Conservation (phyloP, 2,888 invertebrate species). For the Agrotis ipsilon region DNA sequence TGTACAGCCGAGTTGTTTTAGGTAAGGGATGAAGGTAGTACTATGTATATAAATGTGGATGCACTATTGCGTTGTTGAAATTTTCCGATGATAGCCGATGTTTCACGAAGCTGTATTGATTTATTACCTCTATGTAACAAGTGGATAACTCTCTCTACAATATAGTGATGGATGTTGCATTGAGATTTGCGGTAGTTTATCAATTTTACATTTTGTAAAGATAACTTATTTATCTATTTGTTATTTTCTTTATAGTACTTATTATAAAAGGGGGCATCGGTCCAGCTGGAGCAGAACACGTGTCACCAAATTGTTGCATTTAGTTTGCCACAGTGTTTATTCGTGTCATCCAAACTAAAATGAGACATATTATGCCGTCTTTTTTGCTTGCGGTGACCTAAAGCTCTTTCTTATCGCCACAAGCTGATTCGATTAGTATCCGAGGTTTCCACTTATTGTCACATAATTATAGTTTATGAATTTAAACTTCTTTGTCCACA, state of each 20-base stretch:
- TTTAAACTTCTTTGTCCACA: conserved; percentile 67
- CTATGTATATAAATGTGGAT: conserved; percentile 5
- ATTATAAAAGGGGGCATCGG: no score
- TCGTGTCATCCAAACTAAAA: not conserved
- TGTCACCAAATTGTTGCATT: not conserved
- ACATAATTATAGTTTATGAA: not conserved
- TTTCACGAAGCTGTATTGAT: conserved; percentile 32
- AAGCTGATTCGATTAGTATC: no score
- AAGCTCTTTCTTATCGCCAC: not conserved
- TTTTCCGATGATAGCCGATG: conserved; percentile 29
- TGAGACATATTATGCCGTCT: not conserved
- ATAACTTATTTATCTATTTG: not conserved
- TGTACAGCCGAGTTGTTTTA: not conserved
- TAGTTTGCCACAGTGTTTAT: not conserved
- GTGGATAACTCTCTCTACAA: not conserved
- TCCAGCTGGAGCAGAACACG: not conserved
- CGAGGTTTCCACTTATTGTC: not conserved
- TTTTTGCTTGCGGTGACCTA: not conserved
- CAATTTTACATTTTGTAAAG: not conserved
- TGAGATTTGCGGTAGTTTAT: not conserved
- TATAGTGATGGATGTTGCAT: not conserved
- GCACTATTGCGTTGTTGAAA: not conserved
- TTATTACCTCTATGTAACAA: conserved; percentile 1
- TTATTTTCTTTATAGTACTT: no score
- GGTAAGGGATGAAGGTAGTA: not conserved